Base-by-base conservation (phyloP, 2,797 vertebrate genomes). In the Peromyscus aztecus region DNA sequence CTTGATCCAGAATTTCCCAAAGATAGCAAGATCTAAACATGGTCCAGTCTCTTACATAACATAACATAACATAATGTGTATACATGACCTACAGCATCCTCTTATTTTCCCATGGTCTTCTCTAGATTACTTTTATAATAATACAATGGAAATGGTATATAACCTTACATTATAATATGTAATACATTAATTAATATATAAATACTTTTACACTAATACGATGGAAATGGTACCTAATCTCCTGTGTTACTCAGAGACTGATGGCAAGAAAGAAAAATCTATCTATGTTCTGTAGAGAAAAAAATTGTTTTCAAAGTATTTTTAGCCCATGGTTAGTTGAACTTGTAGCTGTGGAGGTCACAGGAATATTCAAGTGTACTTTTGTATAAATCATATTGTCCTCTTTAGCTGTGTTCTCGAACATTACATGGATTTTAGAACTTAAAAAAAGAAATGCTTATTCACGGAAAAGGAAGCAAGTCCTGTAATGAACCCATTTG, bases 341-440 rank as follows among this genome's bases (percentile, higher is more conserved):
- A 73, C 57, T 59, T 37, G 31, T 63, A 29, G 34, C 16, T 82
- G 6, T 89, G 17, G 55, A 52, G 46, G 24, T 46, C 17, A 52
- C 24, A 87, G 57, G 55, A 37, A 78, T 40, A 40, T 69, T 49
- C 3, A 12, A 88, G 49, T 37, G 65, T 2, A 31, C 52, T 61
- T 83, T 43, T 80, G 2, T 57, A 23, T 90, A 86, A 89, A 71
- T 65, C 69, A 40, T 77, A 91, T 14, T 40, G 4, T 55, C 76
- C 31, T 71, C 40, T 85, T 87, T 65, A 90, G 13, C 31, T 87
- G 0, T 46, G 31, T n/a, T 86, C 31, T 90, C 67, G 92, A 86
- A 95, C 9, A 78, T 43, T 67, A 85, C 16, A 49, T 83, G 21
- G 37, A 76, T 88, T 91, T 77, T 49, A 87, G 80, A 94, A 55